Conservation (phyloP, 2,113 vertebrate species). For the Grantiella picta region DNA sequence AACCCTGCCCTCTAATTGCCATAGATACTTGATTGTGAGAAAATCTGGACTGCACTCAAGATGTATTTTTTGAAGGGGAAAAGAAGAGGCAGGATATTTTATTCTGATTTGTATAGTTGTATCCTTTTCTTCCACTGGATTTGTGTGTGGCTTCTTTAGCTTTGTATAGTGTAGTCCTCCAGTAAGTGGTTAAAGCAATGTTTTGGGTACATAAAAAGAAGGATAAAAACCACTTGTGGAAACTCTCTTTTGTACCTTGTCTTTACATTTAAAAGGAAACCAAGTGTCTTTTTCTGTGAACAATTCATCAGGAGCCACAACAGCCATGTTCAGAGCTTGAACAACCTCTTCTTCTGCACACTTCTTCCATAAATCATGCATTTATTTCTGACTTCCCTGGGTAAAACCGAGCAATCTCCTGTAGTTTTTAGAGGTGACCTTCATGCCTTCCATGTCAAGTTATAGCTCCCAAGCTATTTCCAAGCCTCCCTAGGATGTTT, state of each 20-base stretch:
- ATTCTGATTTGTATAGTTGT: conserved; percentile 13
- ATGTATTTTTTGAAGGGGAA: background rate
- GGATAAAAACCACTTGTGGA: conserved; percentile 17
- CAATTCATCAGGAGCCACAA: background rate
- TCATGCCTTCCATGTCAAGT: background rate
- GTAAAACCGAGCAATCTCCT: background rate
- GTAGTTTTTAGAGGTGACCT: background rate
- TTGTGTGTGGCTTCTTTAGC: background rate
- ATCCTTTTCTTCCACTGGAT: conserved; percentile 24
- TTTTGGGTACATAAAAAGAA: conserved; percentile 31
- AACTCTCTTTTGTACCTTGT: conserved; percentile 1
- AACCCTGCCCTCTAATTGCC: background rate
- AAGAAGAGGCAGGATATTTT: background rate
- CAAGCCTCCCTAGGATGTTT: background rate
- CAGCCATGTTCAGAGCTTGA: background rate
- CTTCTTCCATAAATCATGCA: background rate
- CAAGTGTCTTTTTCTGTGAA: background rate
- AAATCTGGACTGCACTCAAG: background rate
- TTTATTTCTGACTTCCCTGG: conserved; percentile 19
- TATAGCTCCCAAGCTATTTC: background rate
- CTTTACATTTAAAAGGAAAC: conserved; percentile 16
- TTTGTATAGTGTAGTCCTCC: background rate
- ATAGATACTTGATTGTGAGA: background rate
- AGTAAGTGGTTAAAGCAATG: background rate
- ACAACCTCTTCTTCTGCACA: background rate